Evolutionary conservation across 2,888 invertebrate species (phyloP), one percentile per base, ranked within the genome.

Genomic region (Drosophila merina): DNA sequence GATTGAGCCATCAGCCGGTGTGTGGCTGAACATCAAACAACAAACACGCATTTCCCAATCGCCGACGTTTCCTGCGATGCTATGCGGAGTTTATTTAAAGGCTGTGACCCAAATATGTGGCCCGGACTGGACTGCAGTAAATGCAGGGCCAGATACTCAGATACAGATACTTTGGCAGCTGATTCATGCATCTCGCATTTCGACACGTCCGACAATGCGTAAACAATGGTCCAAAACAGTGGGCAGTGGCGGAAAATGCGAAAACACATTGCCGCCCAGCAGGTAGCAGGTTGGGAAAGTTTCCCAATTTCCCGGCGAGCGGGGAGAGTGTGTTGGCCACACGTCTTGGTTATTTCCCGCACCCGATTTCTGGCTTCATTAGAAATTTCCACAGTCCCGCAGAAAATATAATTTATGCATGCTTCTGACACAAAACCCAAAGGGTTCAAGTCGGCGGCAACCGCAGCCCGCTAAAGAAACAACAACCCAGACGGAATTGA

Each of bases 381-480:
- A 76, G 87, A 68, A 76, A 72, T 54, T 62, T 69, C 38, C 50
- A 28, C 14, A 45, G 55, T 40, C 42, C 52, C 51, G 57, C 48
- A 31, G 57, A 66, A 68, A 77, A 72, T 75, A 71, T 78, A 78
- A 84, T 81, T 86, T 81, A 83, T 81, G 86, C 86, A 86, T 84
- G 85, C 62, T 68, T 60, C 57, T 81, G 81, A 78, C 85, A 79
- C 85, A 81, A 77, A 69, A 63, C 86, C 73, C 84, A 79, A 79
- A 77, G 80, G 80, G 83, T 86, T 70, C 79, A 76, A 59, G 80
- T 70, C 54, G 59, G 68, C 77, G 76, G 72, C 83, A 72, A 59
- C 67, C 63, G 30, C 59, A 59, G 25, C 67, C 50, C 42, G 50
- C 42, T 12, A 14, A 64, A 55, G 66, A 68, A 62, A 62, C 42